phyloP scores from a whole-genome alignment of 2,797 vertebrate species.

The Gambusia yucatana region DNA sequence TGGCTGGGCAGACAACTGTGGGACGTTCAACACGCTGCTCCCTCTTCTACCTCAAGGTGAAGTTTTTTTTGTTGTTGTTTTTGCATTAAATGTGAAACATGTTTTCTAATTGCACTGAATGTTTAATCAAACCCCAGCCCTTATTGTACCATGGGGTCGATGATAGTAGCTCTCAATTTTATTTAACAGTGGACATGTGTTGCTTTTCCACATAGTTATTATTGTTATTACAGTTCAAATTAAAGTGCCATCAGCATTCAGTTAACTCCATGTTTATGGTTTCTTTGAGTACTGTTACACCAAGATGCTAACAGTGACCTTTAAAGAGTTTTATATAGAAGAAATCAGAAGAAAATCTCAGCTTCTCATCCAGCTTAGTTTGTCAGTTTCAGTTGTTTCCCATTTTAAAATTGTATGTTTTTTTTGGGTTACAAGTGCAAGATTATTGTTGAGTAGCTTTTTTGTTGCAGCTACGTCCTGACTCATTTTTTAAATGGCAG shows the following conservation, averaged over 20 bases:
- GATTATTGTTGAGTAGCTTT: background rate
- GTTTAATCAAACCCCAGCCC: background rate
- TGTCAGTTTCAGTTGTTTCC: background rate
- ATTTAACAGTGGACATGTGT: background rate
- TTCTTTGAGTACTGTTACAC: background rate
- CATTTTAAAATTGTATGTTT: background rate
- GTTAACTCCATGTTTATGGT: background rate
- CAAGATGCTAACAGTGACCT: background rate
- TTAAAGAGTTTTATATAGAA: background rate
- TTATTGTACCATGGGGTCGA: too few species aligned
- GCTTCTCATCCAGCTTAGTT: background rate
- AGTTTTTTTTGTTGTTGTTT: background rate
- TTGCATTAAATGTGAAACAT: background rate
- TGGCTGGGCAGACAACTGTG: slow-evolving; percentile 86
- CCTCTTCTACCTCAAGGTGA: slow-evolving; percentile 83
- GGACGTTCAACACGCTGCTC: slow-evolving; percentile 82
- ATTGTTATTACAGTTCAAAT: background rate
- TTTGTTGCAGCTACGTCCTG: background rate
- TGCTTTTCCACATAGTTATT: background rate
- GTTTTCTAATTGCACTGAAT: background rate
- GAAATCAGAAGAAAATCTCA: background rate
- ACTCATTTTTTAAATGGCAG: background rate
- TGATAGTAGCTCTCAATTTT: background rate
- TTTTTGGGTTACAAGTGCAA: background rate
- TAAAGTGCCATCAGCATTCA: background rate